Evolutionary conservation across 2,113 vertebrate genomes (phyloP).

Genomic region (Anser brachyrhynchus): DNA sequence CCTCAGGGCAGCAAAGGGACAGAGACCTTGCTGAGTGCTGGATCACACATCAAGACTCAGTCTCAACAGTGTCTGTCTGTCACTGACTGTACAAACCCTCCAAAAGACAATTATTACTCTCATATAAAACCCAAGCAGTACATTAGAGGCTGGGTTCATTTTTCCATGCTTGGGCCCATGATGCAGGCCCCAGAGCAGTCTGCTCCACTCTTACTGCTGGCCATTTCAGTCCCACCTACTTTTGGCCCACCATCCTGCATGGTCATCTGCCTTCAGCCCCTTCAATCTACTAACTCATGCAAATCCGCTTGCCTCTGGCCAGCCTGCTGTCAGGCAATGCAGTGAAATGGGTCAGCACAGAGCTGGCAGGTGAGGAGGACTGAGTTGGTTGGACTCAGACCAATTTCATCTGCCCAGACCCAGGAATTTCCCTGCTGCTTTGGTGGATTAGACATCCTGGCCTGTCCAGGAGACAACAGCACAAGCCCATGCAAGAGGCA

Average conservation of each 20-base stretch:
- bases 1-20: not conserved
- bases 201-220: fast-evolving
- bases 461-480: not conserved
- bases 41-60: not conserved
- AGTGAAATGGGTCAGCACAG: not conserved
- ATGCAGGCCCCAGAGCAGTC: not conserved
- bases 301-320: not conserved
- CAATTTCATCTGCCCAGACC: not conserved
- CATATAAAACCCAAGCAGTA: not conserved
- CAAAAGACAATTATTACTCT: not conserved
- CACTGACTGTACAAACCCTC: not conserved
- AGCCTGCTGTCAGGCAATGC: not conserved
- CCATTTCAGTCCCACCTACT: not conserved
- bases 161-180: too few relatives aligned
- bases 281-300: not conserved
- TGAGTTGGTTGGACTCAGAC: not conserved
- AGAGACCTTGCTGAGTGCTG: not conserved
- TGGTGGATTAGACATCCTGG: not conserved
- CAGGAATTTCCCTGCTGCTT: not conserved
- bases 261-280: not conserved
- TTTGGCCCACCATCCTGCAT: fast-evolving
- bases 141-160: not conserved
- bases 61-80: not conserved
- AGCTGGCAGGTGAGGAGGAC: not conserved
- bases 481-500: not conserved